Base-by-base conservation (phyloP, 2,113 vertebrate genomes). In the Pimephales promelas region DNA sequence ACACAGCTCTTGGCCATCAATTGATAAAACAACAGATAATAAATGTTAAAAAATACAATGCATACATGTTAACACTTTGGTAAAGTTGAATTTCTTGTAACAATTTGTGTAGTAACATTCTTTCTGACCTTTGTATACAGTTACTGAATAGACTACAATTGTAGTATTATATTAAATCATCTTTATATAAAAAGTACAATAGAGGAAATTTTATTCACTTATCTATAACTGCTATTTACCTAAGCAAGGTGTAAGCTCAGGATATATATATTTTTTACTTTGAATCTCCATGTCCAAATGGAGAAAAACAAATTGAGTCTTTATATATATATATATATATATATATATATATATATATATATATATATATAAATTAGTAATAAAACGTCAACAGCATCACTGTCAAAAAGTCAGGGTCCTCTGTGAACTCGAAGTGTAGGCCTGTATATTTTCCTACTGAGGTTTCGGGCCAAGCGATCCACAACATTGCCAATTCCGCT, bases 361-460 rank as follows among this genome's bases (percentile, higher is more conserved):
- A n/a, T n/a, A 68, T 40, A 40, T n/a, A 70, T 1, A 16, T 5
- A 62, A 62, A 3, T 26, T 13, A 62, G 13, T 40, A 70, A n/a
- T 47, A 47, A 47, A 43, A 16, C 11, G 14, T n/a, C 43, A 47
- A 18, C 70, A 26, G 43, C 2, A 43, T 6, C 36, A 13, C 68
- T 0, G 2, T 71, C 2, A n/a, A 24, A 26, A n/a, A 54, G 7
- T 86, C 79, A 90, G 70, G 85, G 86, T n/a, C 77, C 73, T 89
- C 87, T 92, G 73, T 9, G 85, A 9, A 75, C 64, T 64, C 47
- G 77, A 86, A 89, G 88, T 0, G 84, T 84, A 2, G 47, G 47
- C 14, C 52, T 54, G 66, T 81, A 90, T 49, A 95, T 93, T 88
- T 92, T 94, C 80, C 91, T 92, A 87, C 94, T 95, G 66, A 95